Conservation (phyloP, 2,113 vertebrate genomes). For the Sinocyclocheilus anshuiensis region DNA sequence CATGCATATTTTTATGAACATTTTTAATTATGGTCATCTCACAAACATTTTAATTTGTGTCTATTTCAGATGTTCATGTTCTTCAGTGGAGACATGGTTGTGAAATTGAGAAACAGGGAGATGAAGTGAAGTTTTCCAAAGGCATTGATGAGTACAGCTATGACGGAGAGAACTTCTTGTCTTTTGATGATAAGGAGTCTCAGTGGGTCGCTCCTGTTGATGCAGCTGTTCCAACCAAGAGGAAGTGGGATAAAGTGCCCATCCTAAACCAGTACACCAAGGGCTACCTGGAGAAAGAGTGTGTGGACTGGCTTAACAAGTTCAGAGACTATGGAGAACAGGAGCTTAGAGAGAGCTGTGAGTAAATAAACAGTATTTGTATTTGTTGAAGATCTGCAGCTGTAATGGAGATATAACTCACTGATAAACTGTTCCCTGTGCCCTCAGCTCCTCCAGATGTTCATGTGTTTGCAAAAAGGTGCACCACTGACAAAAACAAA, state of each 20-base stretch:
- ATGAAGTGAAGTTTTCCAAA: neutral
- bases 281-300: neutral
- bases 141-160: slow-evolving; percentile 58
- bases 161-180: slow-evolving; percentile 55
- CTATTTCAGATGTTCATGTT: slow-evolving; percentile 35
- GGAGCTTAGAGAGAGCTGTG: neutral
- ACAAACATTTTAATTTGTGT: neutral
- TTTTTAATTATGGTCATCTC: neutral
- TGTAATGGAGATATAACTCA: neutral
- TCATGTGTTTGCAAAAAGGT: slow-evolving; percentile 1
- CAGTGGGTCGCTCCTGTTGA: slow-evolving; percentile 49
- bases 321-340: neutral
- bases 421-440: neutral
- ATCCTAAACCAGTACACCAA: slow-evolving; percentile 59
- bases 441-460: slow-evolving; percentile 36
- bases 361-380: neutral
- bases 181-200: slow-evolving; percentile 44
- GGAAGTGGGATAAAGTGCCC: slow-evolving; percentile 52
- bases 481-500: neutral
- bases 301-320: neutral
- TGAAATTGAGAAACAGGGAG: neutral
- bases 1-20: no score
- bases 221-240: slow-evolving; percentile 47
- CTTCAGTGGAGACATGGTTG: slow-evolving; percentile 61
- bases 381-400: neutral